Evolutionary conservation across 2,113 vertebrate species (phyloP).

Genomic region (Acrocephalus kingi): DNA sequence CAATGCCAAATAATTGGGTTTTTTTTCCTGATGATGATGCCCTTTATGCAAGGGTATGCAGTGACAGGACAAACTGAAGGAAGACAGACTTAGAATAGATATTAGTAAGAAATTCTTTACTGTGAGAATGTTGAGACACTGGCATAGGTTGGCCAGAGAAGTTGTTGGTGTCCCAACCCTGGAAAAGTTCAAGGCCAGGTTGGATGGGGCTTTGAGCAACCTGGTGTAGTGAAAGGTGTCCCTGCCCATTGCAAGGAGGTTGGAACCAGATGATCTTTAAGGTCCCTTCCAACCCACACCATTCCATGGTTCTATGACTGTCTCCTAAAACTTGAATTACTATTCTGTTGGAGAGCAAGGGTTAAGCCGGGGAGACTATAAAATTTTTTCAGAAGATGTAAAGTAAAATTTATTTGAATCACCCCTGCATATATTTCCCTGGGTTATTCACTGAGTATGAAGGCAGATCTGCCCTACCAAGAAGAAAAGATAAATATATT

Average conservation of each 20-base stretch:
- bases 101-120: neutral
- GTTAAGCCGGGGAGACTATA: fast-evolving
- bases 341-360: neutral
- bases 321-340: neutral
- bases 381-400: neutral
- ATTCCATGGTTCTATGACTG: neutral
- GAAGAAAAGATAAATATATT: neutral
- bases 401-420: neutral
- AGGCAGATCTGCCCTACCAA: neutral
- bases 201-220: neutral
- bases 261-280: neutral
- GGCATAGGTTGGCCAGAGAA: neutral
- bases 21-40: neutral
- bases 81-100: neutral
- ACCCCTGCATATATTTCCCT: neutral
- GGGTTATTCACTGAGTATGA: neutral
- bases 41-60: neutral
- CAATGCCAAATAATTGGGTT: fast-evolving
- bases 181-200: neutral
- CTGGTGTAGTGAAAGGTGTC: neutral
- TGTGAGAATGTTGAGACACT: neutral
- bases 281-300: neutral
- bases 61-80: neutral
- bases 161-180: too few relatives aligned
- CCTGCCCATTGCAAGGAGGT: neutral